A percentile compares a stretch with the other conserved stretches of the same genome.
Conservation (phyloP, 2,797 vertebrate species). For the Streptopelia turtur region DNA sequence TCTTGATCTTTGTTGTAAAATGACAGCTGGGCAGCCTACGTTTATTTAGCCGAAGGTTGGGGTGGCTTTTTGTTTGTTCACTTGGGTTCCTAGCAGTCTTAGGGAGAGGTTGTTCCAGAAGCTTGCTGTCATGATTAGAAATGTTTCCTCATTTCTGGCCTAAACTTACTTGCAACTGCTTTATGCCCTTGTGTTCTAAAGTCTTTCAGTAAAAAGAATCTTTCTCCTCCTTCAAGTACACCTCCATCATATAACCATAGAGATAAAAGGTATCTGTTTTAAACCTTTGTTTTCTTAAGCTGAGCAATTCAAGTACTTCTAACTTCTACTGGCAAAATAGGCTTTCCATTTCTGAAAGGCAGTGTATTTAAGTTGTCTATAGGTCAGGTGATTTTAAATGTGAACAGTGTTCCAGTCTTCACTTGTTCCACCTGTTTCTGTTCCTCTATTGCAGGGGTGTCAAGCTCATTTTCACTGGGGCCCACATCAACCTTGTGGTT, state of each 20-base stretch:
- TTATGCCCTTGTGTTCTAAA: neutral
- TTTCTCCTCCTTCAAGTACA: neutral
- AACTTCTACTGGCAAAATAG: neutral
- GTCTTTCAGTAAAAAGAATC: neutral
- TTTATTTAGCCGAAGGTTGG: neutral
- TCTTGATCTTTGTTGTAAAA: neutral
- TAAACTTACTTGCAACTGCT: neutral
- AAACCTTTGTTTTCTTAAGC: neutral
- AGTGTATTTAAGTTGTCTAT: accelerated
- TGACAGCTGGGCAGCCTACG: neutral
- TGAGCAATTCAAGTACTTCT: neutral
- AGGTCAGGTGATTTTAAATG: neutral
- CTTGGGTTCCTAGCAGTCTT: neutral
- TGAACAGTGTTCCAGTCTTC: neutral
- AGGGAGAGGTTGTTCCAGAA: neutral
- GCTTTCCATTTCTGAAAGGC: neutral
- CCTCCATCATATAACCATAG: neutral
- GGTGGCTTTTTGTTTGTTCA: neutral
- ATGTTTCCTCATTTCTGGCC: neutral
- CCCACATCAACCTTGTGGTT: too few relatives aligned
- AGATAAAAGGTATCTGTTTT: neutral
- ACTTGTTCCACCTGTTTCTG: neutral
- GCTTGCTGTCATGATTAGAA: neutral
- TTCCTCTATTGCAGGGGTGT: neutral
- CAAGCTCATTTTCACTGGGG: too few relatives aligned